Base-by-base conservation (phyloP, 2,888 invertebrate genomes). In the Orchesella flavescens region DNA sequence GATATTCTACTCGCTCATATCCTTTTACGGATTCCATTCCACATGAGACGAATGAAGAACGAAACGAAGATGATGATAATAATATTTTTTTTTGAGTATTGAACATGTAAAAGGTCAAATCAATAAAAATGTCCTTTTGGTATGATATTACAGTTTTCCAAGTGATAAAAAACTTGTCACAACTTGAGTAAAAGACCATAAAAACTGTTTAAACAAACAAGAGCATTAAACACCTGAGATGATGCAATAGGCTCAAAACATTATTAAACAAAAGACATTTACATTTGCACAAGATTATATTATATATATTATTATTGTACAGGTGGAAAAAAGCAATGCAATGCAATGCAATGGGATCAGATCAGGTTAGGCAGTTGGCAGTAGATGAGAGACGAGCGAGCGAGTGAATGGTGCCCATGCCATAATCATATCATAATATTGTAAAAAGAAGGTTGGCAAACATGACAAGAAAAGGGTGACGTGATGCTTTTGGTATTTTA, bases 401-500 rank as follows among this genome's bases (percentile, higher is more conserved):
- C 53, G 13, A 46, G 46, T 9, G 9, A 46, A 9, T 9, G 9
- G 46, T 46, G 13, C 9, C 9, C 13, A 46, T 46, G 9, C 10
- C 13, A 13, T 10, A 10, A 13, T 46, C 17, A n/a, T 3, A 15
- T 15, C n/a, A 53, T 53, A 15, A n/a, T 53, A 15, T 53, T 17
- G 53, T 17, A 53, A 53, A 15, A 46, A 53, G 15, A 9, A 17
- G 53, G 17, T 10, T 53, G 53, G 17, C 53, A 15, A 53, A 34
- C 34, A 34, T 34, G 24, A 19, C 57, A 57, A 63, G 17, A 63
- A 2, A 21, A 63, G 23, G 19, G 66, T 68, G 66, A 68, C 21
- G 66, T 68, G 66, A 68, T 68, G 9, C 46, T 19, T n/a, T 68
- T 68, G 66, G 66, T 68, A 68, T 68, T 46, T 68, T 24, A 43